Base-by-base conservation (phyloP, 2,888 invertebrate species). In the Hydriomena furcata region DNA sequence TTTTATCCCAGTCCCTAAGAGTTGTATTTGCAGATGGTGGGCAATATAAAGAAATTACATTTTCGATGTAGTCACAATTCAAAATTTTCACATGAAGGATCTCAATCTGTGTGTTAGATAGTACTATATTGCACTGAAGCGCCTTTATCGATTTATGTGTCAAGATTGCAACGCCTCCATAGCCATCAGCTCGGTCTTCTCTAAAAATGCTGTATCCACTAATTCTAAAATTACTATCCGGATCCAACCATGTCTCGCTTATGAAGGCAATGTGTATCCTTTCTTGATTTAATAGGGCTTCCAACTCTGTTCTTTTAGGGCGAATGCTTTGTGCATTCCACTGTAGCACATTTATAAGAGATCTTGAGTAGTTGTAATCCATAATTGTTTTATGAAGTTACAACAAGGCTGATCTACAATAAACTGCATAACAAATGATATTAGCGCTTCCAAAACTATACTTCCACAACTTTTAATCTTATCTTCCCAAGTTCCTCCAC, bases 1-100 rank as follows among this genome's bases (percentile, higher is more conserved):
- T 1, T 0, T 5, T 7, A 31, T 64, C 58, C 61, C 60, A 65
- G 11, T 62, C 62, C 5, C 13, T 5, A 4, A 24, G 31, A 0
- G 25, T 37, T 0, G 61, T 62, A 5, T 7, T 11, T 0, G 55
- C 44, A 1, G 52, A 23, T 1, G 50, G 27, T 2, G 61, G 56
- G 32, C 60, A 64, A 23, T 64, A 64, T 5, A 63, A 8, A 5
- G 45, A 34, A 7, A 41, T 17, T n/a, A 54, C 7, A 23, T 54
- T 27, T 10, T 42, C 32, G n/a, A 45, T 5, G 13, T 25, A 6
- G 1, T 37, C 12, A 25, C 52, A 52, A 13, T 52, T 52, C 0
- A 13, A 10, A 2, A 50, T 11, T 21, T 27, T 25, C 5, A 62
- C 8, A 24, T 30, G 21, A 3, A 63, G 0, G 1, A 53, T 7